phyloP scores from a whole-genome alignment of 2,797 vertebrate species.

The Micrastur ruficollis region DNA sequence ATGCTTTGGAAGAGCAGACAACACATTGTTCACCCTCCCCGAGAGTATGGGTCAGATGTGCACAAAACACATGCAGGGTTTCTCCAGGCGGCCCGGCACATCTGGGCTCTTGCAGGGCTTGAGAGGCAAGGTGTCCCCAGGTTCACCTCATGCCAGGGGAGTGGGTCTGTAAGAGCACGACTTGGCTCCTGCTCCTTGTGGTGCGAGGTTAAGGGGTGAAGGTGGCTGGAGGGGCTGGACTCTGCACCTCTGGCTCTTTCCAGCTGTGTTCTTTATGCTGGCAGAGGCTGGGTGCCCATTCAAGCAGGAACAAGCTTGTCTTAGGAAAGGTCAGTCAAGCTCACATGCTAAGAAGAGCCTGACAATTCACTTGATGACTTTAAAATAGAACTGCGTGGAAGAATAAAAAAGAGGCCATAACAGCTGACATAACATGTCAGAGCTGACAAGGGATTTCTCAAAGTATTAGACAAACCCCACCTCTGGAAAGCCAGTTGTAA shows the following conservation, averaged over 20 bases:
- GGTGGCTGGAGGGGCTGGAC: neutral
- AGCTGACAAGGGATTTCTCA: neutral
- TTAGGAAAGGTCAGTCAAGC: neutral
- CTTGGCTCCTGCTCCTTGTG: neutral
- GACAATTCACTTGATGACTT: neutral
- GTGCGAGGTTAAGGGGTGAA: fast-evolving
- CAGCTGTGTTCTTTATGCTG: neutral
- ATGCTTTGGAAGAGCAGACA: neutral
- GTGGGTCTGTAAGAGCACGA: fast-evolving
- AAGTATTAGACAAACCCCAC: neutral
- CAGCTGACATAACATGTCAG: neutral
- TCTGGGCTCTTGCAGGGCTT: neutral
- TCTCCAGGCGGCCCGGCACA: fast-evolving
- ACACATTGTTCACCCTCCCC: neutral
- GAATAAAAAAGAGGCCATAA: neutral
- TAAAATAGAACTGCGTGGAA: neutral
- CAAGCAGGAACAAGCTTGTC: neutral
- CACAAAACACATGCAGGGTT: neutral
- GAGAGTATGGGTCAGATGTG: neutral
- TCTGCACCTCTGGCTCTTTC: neutral
- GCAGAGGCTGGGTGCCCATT: neutral
- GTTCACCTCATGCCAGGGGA: fast-evolving
- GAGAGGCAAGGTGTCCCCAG: neutral
- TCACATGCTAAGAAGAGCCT: neutral
- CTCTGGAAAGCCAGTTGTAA: neutral